Base-by-base conservation (phyloP, 2,888 invertebrate species). In the Himalopsyche tibetana region DNA sequence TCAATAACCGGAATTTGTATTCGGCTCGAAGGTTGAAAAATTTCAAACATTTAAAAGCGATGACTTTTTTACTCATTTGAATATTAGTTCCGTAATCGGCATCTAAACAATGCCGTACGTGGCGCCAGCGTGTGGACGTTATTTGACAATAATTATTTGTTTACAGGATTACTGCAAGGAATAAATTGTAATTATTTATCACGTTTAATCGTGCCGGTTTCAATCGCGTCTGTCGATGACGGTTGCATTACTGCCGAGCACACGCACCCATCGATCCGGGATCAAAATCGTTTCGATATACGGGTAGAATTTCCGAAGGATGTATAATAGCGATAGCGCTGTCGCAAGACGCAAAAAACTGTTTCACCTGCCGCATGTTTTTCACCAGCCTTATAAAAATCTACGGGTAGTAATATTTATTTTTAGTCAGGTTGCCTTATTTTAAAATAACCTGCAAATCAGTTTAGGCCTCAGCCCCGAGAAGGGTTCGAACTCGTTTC, bases 401-500 rank as follows among this genome's bases (percentile, higher is more conserved):
- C 56, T 82, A 56, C 82, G 56, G 55, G 85, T 63, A 36, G 19
- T 63, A 36, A 82, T 85, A 79, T 63, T 83, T 83, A 83, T 83
- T 55, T 85, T 79, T 56, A 38, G 82, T 55, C 85, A 85, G 85
- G 85, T 85, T 83, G 80, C 38, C 36, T 74, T 74, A 74, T 11
- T 9, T 63, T 74, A 38, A 51, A 12, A 74, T n/a, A 55, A 82
- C 82, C 83, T 45, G 80, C 85, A 83, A 85, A 85, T 85, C 85
- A 83, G 85, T 82, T 85, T 45, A 83, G 80, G 40, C 56, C 38
- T 69, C 55, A 28, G 42, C 40, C 82, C 56, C 40, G 63, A 15
- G 79, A 83, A 83, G 85, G 85, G 85, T 85, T 85, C 83, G 15
- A 42, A 56, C 63, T 74, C 42, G 40, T 86, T 88, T 85, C 88